phyloP scores from a whole-genome alignment of 2,888 invertebrate species.

The Ceratothoa steindachneri region DNA sequence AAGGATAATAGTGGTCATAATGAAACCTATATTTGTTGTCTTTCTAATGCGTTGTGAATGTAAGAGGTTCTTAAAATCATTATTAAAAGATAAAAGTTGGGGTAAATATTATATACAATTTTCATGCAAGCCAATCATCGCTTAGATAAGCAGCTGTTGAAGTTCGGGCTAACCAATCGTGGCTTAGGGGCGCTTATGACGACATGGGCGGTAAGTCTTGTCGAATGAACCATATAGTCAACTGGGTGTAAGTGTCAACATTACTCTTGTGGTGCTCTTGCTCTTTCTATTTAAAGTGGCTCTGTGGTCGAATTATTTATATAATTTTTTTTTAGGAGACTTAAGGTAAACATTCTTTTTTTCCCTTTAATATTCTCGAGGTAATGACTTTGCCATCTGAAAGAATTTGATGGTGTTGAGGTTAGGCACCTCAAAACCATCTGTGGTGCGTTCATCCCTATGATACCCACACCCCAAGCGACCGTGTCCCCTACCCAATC shows the following conservation, averaged over 20 bases:
- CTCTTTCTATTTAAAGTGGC: not conserved
- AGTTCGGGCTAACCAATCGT: slow-evolving; percentile 19
- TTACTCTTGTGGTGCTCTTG: slow-evolving; percentile 40
- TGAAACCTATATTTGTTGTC: no score
- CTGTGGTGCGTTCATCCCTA: not conserved
- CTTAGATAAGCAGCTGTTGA: slow-evolving; percentile 31
- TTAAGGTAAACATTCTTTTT: not conserved
- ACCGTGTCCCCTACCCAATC: slow-evolving; percentile 37
- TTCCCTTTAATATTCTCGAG: not conserved
- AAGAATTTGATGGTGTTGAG: not conserved
- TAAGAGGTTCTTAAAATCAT: no score
- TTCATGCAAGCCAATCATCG: slow-evolving; percentile 24
- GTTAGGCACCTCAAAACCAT: not conserved
- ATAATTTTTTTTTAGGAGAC: not conserved
- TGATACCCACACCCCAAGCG: slow-evolving; percentile 32
- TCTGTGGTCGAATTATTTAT: not conserved
- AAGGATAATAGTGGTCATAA: not conserved
- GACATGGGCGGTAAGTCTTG: slow-evolving; percentile 34
- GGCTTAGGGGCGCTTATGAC: slow-evolving; percentile 15
- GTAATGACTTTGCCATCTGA: not conserved
- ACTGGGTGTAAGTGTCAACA: slow-evolving; percentile 47
- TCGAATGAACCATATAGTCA: slow-evolving; percentile 42
- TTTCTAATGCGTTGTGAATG: no score
- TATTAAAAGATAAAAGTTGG: not conserved
- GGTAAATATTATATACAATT: not conserved